phyloP scores from a whole-genome alignment of 2,888 invertebrate genomes.

The Anoplius nigerrimus region DNA sequence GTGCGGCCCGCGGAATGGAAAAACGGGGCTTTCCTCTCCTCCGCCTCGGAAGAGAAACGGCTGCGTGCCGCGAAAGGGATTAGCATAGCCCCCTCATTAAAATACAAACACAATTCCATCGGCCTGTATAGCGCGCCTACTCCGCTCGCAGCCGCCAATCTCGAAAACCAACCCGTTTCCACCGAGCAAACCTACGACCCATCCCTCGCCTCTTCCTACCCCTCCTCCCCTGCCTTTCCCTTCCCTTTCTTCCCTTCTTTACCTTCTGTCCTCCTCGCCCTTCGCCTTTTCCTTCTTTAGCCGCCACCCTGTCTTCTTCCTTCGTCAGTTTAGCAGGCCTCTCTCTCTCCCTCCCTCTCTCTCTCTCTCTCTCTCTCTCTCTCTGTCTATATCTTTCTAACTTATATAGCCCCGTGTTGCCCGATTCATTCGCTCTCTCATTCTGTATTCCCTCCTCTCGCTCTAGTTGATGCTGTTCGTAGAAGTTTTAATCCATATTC shows the following conservation, averaged over 20 bases:
- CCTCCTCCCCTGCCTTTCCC: constrained; percentile 21
- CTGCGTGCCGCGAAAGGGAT: constrained; percentile 68
- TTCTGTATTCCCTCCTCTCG: constrained; percentile 7
- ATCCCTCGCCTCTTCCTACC: constrained; percentile 2
- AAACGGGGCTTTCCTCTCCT: constrained; percentile 58
- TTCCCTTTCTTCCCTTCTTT: background rate
- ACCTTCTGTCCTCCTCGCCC: background rate
- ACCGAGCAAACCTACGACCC: constrained; percentile 18
- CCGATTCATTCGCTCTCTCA: background rate
- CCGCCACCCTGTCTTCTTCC: background rate
- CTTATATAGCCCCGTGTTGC: background rate
- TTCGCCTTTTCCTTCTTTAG: too few relatives aligned
- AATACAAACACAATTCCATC: constrained; percentile 72
- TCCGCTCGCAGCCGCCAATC: constrained; percentile 49
- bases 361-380: constrained; percentile 18
- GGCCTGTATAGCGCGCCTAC: constrained; percentile 50
- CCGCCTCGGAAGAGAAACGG: constrained; percentile 33
- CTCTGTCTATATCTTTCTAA: background rate
- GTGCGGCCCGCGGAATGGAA: constrained; percentile 62
- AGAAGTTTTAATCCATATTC: constrained; percentile 74
- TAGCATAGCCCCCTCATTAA: constrained; percentile 74
- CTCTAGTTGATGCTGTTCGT: constrained; percentile 47
- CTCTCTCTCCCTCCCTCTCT: constrained; percentile 20
- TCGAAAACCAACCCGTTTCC: constrained; percentile 57
- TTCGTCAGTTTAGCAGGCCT: constrained; percentile 5